phyloP scores from a whole-genome alignment of 2,113 vertebrate genomes.

The Phalacrocorax aristotelis region DNA sequence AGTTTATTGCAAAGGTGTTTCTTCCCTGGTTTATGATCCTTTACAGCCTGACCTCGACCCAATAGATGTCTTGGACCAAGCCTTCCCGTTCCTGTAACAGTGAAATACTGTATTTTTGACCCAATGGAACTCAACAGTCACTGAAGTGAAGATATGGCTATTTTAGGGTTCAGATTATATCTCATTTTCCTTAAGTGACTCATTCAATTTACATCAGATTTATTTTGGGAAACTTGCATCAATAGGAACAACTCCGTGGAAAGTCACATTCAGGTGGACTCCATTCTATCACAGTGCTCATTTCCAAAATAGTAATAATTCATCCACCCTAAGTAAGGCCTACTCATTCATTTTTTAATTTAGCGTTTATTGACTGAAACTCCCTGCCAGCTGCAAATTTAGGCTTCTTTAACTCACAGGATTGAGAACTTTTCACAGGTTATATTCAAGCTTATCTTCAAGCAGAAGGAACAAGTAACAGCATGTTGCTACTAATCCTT shows the following conservation, averaged over 20 bases:
- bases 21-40: not conserved
- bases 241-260: not conserved
- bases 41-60: not conserved
- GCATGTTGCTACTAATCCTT: not conserved
- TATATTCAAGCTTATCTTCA: not conserved
- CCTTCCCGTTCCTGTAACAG: not conserved
- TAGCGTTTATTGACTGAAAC: not conserved
- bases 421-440: not conserved
- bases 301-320: not conserved
- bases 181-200: not conserved
- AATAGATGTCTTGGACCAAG: accelerated
- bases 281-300: not conserved
- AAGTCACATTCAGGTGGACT: not conserved
- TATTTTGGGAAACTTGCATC: not conserved
- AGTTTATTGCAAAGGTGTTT: not conserved
- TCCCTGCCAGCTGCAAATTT: not conserved
- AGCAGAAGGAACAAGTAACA: not conserved
- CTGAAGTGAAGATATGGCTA: not conserved
- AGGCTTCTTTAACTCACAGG: not conserved
- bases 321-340: not conserved
- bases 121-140: not conserved
- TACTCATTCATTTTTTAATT: not conserved
- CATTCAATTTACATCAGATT: not conserved
- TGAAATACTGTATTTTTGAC: not conserved
- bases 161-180: not conserved